These are phyloP conservation scores for Tenthredo amoena DNA, from an alignment of 2,888 invertebrate species.

Conservation along the genomic window DNA sequence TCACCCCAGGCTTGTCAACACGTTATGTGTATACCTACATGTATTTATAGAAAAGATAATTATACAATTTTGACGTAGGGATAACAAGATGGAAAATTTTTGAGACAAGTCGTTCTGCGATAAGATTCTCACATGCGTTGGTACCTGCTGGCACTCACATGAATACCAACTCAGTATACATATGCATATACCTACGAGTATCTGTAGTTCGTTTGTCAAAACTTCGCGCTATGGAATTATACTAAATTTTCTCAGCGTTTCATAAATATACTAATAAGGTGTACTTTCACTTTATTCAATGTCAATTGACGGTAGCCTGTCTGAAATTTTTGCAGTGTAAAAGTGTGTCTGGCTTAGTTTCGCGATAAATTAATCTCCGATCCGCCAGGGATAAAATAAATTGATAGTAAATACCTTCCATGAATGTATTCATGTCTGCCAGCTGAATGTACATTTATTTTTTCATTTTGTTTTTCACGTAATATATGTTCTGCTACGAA, in stretches of 20 bases:
- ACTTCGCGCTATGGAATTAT: not conserved
- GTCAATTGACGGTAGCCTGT: not conserved
- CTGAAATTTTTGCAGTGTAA: not conserved
- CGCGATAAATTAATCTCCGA: not conserved
- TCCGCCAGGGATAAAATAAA: not conserved
- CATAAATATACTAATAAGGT: not conserved
- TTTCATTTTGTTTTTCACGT: not conserved
- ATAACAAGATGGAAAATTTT: conserved; percentile 43
- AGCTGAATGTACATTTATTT: not conserved
- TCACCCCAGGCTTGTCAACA: not conserved
- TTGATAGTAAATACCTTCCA: not conserved
- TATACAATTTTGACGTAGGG: conserved; percentile 26
- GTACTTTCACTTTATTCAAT: conserved; percentile 30
- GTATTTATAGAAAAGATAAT: conserved; percentile 37
- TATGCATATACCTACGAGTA: not conserved
- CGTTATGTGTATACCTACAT: not conserved
- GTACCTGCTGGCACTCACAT: not conserved
- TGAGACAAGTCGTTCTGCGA: conserved; percentile 29
- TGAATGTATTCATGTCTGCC: not conserved
- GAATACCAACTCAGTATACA: not conserved
- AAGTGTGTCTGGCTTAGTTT: not conserved
- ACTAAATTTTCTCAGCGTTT: not conserved
- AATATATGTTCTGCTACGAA: not conserved
- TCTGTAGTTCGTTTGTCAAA: not conserved
- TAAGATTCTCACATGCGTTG: conserved; percentile 8